Percentiles rank a stretch among this genome's conserved stretches.
Evolutionary conservation across 2,888 invertebrate genomes (phyloP).

Genomic region (Liodrosophila aerea): DNA sequence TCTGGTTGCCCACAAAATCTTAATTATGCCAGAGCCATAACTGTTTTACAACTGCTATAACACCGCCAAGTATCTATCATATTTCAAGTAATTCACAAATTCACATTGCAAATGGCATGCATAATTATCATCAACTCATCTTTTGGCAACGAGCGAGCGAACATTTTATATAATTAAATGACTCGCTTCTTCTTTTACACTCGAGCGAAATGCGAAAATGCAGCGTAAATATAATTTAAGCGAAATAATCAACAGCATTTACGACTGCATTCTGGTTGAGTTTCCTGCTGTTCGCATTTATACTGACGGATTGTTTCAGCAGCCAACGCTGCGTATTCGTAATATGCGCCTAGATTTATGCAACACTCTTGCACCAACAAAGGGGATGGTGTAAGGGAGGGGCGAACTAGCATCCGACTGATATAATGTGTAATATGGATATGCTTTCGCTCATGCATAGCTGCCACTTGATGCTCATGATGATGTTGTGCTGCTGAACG

Average conservation of each 20-base stretch:
- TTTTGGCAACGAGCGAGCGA: no score
- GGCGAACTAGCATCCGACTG: slow-evolving; percentile 4
- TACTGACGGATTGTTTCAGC: slow-evolving; percentile 41
- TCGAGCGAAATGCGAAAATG: slow-evolving; percentile 10
- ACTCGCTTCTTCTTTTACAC: no score
- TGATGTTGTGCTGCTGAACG: slow-evolving; percentile 29
- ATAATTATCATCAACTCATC: no score
- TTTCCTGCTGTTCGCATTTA: slow-evolving; percentile 1
- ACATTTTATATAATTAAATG: no score
- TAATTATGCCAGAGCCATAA: no score
- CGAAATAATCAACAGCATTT: slow-evolving; percentile 48
- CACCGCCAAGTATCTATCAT: background rate
- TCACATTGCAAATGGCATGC: no score
- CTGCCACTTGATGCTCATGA: slow-evolving; percentile 23
- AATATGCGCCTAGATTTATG: slow-evolving; percentile 63
- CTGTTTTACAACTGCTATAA: no score
- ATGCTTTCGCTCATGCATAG: slow-evolving; percentile 49
- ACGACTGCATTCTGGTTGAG: slow-evolving; percentile 30
- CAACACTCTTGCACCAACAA: slow-evolving; percentile 32
- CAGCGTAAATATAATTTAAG: slow-evolving; percentile 45
- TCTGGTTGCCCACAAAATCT: no score
- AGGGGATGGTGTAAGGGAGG: background rate
- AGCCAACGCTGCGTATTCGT: slow-evolving; percentile 42
- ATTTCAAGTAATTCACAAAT: no score
- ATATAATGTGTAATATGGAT: slow-evolving; percentile 45